Percentiles rank a stretch among this genome's conserved stretches.
These are phyloP conservation scores for Diplodus sargus DNA, from an alignment of 2,797 vertebrate genomes.

Conservation along the genomic window DNA sequence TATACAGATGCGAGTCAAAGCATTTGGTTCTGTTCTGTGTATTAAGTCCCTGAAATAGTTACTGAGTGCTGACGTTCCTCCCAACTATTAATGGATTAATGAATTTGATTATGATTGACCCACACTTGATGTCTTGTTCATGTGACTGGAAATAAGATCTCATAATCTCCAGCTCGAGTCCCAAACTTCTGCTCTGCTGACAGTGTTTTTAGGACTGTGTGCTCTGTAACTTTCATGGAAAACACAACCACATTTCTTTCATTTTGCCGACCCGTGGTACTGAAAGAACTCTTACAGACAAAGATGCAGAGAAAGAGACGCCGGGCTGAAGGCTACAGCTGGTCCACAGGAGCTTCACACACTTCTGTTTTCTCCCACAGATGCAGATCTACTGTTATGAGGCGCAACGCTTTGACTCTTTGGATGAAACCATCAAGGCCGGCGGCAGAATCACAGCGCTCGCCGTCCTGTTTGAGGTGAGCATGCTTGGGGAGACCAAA, in stretches of 20 bases:
- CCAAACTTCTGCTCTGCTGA: background rate
- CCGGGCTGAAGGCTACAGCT: background rate
- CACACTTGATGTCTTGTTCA: background rate
- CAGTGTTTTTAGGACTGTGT: too few species aligned
- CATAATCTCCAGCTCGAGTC: background rate
- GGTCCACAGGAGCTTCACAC: background rate
- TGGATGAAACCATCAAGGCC: conserved; percentile 90
- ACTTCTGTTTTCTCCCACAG: conserved; percentile 76
- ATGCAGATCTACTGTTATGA: conserved; percentile 99
- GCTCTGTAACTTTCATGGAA: background rate
- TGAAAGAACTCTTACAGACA: background rate
- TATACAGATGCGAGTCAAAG: too few species aligned
- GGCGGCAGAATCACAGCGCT: conserved; percentile 93
- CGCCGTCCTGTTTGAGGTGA: conserved; percentile 94
- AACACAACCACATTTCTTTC: background rate
- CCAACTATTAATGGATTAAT: background rate
- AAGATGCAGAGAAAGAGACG: background rate
- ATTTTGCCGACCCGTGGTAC: background rate
- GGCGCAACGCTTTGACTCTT: conserved; percentile 84
- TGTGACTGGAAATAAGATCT: background rate
- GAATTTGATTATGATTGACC: background rate
- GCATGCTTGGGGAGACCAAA: background rate
- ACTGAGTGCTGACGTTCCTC: background rate
- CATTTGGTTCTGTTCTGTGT: background rate
- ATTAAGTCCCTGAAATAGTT: background rate